Conservation (phyloP, 2,888 invertebrate species). For the Microctonus aethiopoides region DNA sequence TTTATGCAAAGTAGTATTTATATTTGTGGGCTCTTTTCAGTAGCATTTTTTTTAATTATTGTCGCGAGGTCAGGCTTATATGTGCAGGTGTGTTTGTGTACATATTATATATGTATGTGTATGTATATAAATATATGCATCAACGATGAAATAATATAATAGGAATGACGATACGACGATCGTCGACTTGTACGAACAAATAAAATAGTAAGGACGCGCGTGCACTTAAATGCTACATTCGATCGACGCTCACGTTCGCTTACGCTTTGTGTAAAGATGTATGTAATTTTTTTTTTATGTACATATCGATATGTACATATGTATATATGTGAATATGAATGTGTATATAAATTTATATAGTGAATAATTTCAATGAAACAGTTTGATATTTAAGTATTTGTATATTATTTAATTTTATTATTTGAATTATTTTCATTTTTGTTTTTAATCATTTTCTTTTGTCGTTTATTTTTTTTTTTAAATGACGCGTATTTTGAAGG, state of each 20-base stretch:
- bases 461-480: too few species aligned
- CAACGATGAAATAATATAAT: conserved; percentile 19
- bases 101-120: not conserved
- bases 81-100: too few species aligned
- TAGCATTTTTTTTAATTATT: not conserved
- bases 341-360: not conserved
- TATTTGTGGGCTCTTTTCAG: not conserved
- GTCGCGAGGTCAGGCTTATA: not conserved
- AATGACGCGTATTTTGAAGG: not conserved
- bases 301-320: not conserved
- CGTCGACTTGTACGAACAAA: conserved; percentile 18
- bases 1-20: not conserved
- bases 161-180: conserved; percentile 13
- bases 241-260: conserved; percentile 8
- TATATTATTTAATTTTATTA: not conserved
- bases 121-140: not conserved
- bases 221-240: conserved; percentile 28
- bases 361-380: conserved; percentile 8
- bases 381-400: too few species aligned
- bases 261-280: conserved; percentile 7
- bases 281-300: conserved; percentile 8
- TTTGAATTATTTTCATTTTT: not conserved
- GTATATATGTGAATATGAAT: not conserved
- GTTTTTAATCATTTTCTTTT: not conserved
- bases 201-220: conserved; percentile 18